Conservation (phyloP, 2,797 vertebrate genomes). For the Serranus cabrilla region DNA sequence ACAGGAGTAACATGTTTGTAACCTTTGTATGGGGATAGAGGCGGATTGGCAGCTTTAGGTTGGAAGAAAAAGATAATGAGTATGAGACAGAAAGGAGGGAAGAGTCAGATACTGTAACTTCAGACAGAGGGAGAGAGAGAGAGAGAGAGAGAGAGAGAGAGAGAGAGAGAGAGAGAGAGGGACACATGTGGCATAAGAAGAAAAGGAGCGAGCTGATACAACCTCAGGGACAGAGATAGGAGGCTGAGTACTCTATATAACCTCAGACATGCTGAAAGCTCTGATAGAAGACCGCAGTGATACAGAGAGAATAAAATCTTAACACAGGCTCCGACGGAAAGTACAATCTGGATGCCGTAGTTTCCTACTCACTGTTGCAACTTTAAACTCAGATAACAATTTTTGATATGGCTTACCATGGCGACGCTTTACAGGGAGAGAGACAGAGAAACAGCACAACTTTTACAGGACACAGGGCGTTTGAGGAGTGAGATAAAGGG, state of each 20-base stretch:
- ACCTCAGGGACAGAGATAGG: conserved; percentile 45
- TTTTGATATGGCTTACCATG: conserved; percentile 5
- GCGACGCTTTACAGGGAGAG: neutral
- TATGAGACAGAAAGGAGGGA: neutral
- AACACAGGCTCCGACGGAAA: neutral
- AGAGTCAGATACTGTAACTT: conserved; percentile 17
- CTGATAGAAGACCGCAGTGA: neutral
- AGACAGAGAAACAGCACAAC: neutral
- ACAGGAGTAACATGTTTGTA: neutral
- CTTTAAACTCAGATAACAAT: conserved; percentile 8
- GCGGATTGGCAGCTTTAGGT: neutral
- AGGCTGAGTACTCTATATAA: conserved; percentile 17
- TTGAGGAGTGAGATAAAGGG: neutral
- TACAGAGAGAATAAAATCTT: conserved; percentile 24
- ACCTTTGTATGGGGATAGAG: neutral
- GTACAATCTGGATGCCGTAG: neutral
- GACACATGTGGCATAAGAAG: neutral
- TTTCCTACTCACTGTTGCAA: neutral
- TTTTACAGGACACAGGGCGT: conserved; percentile 2
- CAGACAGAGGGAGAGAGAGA: conserved; percentile 3
- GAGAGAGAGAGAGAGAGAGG: conserved; percentile 4
- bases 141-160: neutral
- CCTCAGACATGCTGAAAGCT: conserved; percentile 5
- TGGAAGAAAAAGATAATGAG: conserved; percentile 22
- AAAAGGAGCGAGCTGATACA: conserved; percentile 1